phyloP scores from a whole-genome alignment of 2,113 vertebrate species.

The Echinops telfairi region DNA sequence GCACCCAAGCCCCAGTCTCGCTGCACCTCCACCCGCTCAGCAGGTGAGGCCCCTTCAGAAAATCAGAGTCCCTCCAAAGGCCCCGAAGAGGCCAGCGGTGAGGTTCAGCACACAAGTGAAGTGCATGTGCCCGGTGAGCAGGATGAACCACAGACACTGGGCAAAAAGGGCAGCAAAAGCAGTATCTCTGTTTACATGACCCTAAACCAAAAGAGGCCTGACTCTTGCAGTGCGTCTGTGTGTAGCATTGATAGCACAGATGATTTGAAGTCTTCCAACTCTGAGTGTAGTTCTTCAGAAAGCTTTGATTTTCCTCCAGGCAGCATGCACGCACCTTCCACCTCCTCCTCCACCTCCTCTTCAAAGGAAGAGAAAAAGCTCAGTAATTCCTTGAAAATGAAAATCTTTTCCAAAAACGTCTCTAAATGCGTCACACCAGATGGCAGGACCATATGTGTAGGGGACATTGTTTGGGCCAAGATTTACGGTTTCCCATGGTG shows the following conservation, averaged over 20 bases:
- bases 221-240: conserved; percentile 93
- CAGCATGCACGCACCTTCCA: conserved; percentile 90
- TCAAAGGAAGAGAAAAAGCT: conserved; percentile 93
- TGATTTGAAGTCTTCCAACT: conserved; percentile 94
- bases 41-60: conserved; percentile 92
- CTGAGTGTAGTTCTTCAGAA: conserved; percentile 96
- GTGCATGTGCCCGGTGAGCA: conserved; percentile 90
- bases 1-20: conserved; percentile 91
- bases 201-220: conserved; percentile 92
- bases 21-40: conserved; percentile 90
- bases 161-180: conserved; percentile 92
- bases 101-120: conserved; percentile 90
- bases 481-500: conserved; percentile 99
- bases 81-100: conserved; percentile 89
- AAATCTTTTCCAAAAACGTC: conserved; percentile 97
- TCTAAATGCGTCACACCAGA: conserved; percentile 95
- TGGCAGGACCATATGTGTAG: conserved; percentile 96
- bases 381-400: conserved; percentile 94
- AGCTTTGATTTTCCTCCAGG: conserved; percentile 94
- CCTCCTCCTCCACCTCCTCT: conserved; percentile 86
- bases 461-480: conserved; percentile 99
- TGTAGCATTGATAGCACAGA: conserved; percentile 95
- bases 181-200: conserved; percentile 93
- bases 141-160: conserved; percentile 90
- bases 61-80: conserved; percentile 90